Evolutionary conservation across 2,888 invertebrate genomes (phyloP).

Genomic region (Drosophila sordidula): DNA sequence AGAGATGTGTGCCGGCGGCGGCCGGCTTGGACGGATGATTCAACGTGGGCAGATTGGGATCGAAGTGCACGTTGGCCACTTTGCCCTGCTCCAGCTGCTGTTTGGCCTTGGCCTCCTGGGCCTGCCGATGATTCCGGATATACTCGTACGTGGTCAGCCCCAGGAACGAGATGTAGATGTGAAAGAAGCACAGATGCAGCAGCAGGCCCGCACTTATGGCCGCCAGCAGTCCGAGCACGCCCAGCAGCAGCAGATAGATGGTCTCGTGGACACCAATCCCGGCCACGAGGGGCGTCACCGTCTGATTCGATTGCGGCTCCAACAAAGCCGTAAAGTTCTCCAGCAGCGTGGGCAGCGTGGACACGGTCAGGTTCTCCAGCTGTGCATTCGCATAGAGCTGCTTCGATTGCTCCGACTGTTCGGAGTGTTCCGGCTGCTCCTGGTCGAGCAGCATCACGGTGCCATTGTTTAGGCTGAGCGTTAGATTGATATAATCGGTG

Average conservation of each 20-base stretch:
- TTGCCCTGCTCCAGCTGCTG: conserved; percentile 62
- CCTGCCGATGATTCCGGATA: conserved; percentile 87
- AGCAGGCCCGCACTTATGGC: conserved; percentile 91
- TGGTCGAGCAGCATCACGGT: conserved; percentile 62
- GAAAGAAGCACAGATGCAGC: conserved; percentile 94
- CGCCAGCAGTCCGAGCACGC: conserved; percentile 89
- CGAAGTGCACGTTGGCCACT: conserved; percentile 61
- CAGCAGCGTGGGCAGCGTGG: conserved; percentile 58
- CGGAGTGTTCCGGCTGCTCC: conserved; percentile 17
- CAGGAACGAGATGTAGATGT: conserved; percentile 93
- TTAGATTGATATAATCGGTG: conserved; percentile 67
- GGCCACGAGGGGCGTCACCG: conserved; percentile 53
- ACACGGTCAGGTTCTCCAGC: conserved; percentile 32
- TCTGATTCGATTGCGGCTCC: conserved; percentile 48
- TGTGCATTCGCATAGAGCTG: too few relatives aligned
- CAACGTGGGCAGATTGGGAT: conserved; percentile 54
- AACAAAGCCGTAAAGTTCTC: conserved; percentile 68
- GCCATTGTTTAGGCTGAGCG: conserved; percentile 62
- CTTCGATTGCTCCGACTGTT: neutral
- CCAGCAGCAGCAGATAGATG: conserved; percentile 87
- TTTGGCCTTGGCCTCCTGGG: conserved; percentile 79
- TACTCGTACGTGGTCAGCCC: conserved; percentile 96
- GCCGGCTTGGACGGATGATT: conserved; percentile 78
- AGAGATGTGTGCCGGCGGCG: conserved; percentile 71
- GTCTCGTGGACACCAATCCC: conserved; percentile 86